Conservation (phyloP, 2,797 vertebrate genomes). For the Nothura maculosa region DNA sequence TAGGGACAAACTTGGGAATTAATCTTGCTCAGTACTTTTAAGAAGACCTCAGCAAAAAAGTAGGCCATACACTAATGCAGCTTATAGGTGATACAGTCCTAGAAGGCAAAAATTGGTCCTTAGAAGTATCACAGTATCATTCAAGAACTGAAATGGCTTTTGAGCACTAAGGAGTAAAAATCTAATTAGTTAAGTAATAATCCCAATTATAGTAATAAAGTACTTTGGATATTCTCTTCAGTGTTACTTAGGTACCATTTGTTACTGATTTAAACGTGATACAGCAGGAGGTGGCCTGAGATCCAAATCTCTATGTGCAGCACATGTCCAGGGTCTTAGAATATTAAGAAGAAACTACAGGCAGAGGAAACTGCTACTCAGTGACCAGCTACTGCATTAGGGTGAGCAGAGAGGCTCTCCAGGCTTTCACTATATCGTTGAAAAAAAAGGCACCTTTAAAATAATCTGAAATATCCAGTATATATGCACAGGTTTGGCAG, state of each 20-base stretch:
- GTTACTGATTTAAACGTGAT: background rate
- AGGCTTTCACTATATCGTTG: background rate
- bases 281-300: background rate
- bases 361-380: background rate
- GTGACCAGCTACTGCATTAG: background rate
- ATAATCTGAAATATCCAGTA: background rate
- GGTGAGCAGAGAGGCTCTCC: background rate
- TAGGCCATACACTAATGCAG: background rate
- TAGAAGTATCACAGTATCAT: background rate
- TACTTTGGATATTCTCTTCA: background rate
- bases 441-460: background rate
- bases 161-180: background rate
- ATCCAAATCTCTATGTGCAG: background rate
- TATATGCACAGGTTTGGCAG: background rate
- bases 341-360: background rate
- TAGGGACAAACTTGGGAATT: slow-evolving; percentile 4
- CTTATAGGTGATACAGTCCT: background rate
- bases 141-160: background rate
- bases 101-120: background rate
- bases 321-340: background rate
- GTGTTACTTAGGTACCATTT: background rate
- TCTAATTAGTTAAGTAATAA: background rate
- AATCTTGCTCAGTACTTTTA: background rate
- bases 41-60: slow-evolving; percentile 28
- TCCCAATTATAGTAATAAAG: background rate